Evolutionary conservation across 1,140 invertebrate species (phyloP).

Genomic region (Nasonia longicornis): DNA sequence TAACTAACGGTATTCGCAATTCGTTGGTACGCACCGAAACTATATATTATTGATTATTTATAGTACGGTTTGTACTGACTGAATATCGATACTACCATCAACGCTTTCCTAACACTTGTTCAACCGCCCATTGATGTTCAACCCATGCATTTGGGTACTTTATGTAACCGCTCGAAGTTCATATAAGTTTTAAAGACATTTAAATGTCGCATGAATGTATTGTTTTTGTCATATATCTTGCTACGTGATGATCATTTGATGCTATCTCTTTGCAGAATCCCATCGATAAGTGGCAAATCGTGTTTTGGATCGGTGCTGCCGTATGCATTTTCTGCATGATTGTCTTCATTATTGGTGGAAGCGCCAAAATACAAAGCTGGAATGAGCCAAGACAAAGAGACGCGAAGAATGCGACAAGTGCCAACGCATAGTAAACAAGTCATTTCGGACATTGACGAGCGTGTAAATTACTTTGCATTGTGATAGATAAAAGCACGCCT

Average conservation of each 20-base stretch:
- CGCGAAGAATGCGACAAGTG: too few species aligned
- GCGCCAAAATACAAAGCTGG: slow-evolving; percentile 66
- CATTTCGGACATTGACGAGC: neutral
- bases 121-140: too few species aligned
- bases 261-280: slow-evolving; percentile 66
- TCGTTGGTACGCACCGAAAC: neutral
- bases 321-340: slow-evolving; percentile 70
- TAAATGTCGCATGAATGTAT: too few species aligned
- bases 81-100: neutral
- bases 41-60: slow-evolving; percentile 11
- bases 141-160: too few species aligned
- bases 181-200: neutral
- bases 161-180: neutral
- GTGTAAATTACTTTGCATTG: slow-evolving; percentile 6
- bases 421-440: neutral
- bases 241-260: too few species aligned
- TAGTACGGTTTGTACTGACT: neutral
- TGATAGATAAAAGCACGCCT: neutral
- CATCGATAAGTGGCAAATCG: slow-evolving; percentile 71
- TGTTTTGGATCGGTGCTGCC: slow-evolving; percentile 73
- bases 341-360: slow-evolving; percentile 69
- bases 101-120: too few species aligned
- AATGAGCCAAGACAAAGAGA: slow-evolving; percentile 52
- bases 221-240: too few species aligned
- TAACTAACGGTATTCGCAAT: neutral